A percentile compares a stretch with the other conserved stretches of the same genome.
Conservation (phyloP, 2,888 invertebrate species). For the Pterostichus madidus region DNA sequence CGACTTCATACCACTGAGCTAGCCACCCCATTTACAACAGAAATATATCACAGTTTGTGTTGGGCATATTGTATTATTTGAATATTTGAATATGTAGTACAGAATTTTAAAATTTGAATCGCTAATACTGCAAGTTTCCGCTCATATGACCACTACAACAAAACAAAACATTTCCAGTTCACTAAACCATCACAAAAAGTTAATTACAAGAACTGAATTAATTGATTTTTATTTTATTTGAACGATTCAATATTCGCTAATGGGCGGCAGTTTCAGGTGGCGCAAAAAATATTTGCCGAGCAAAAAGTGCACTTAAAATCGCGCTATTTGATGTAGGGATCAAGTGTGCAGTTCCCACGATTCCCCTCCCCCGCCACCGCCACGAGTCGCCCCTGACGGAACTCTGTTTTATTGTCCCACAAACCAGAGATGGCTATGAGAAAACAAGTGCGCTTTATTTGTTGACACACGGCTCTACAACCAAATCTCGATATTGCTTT, state of each 20-base stretch:
- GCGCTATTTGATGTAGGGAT: conserved; percentile 34
- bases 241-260: conserved; percentile 19
- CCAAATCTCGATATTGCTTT: conserved; percentile 3
- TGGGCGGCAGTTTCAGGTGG: conserved; percentile 27
- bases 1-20: no score
- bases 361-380: neutral
- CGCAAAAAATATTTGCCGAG: conserved; percentile 47
- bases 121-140: neutral
- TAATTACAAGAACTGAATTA: conserved; percentile 21
- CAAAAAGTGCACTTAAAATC: conserved; percentile 50
- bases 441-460: conserved; percentile 10
- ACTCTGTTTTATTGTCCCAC: neutral
- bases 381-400: conserved; percentile 3
- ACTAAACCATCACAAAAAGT: conserved; percentile 31
- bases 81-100: conserved; percentile 9
- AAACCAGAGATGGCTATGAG: conserved; percentile 1
- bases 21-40: no score
- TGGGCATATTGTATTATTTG: no score
- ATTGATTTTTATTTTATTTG: conserved; percentile 10
- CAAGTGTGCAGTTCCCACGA: conserved; percentile 47
- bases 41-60: no score
- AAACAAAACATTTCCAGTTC: conserved; percentile 35
- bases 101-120: conserved; percentile 17
- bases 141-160: neutral
- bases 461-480: neutral